phyloP scores from a whole-genome alignment of 2,888 invertebrate species.

The Sesia bembeciformis region DNA sequence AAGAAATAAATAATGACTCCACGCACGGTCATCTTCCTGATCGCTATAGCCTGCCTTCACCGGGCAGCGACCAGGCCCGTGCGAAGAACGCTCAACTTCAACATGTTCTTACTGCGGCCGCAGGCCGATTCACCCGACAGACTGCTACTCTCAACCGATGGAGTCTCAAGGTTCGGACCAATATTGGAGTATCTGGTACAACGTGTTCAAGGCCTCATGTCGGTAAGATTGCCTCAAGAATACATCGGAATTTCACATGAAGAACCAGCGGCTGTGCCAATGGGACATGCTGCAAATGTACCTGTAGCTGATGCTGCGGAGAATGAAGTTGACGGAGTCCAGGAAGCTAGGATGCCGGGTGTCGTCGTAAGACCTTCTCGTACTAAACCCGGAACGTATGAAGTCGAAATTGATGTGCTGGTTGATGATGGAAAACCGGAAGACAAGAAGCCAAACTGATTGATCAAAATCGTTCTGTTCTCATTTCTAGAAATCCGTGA shows the following conservation, averaged over 20 bases:
- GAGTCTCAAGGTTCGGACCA: slow-evolving; percentile 77
- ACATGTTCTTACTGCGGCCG: slow-evolving; percentile 59
- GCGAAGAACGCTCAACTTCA: slow-evolving; percentile 57
- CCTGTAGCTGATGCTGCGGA: slow-evolving; percentile 45
- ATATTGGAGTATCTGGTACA: slow-evolving; percentile 80
- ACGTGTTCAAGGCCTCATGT: slow-evolving; percentile 80
- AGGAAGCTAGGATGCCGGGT: slow-evolving; percentile 56
- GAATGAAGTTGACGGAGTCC: slow-evolving; percentile 62
- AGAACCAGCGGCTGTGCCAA: slow-evolving; percentile 17
- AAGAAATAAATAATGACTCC: slow-evolving; percentile 22
- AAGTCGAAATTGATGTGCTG: slow-evolving; percentile 56
- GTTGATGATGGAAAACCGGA: slow-evolving; percentile 58
- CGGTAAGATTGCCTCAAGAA: slow-evolving; percentile 77
- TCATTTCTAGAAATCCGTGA: slow-evolving; percentile 1
- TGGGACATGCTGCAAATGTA: slow-evolving; percentile 7
- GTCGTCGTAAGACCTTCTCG: slow-evolving; percentile 49
- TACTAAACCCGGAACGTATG: slow-evolving; percentile 56
- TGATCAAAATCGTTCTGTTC: not conserved
- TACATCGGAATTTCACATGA: slow-evolving; percentile 43
- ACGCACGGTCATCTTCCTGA: slow-evolving; percentile 31
- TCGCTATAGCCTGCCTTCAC: slow-evolving; percentile 35
- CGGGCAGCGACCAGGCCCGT: slow-evolving; percentile 44
- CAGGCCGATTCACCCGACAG: slow-evolving; percentile 41
- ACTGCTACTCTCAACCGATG: slow-evolving; percentile 45
- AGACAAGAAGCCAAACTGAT: slow-evolving; percentile 15